Percentiles rank a stretch among this genome's conserved stretches.
phyloP scores from a whole-genome alignment of 2,888 invertebrate genomes.

The Herminia tarsipennalis region DNA sequence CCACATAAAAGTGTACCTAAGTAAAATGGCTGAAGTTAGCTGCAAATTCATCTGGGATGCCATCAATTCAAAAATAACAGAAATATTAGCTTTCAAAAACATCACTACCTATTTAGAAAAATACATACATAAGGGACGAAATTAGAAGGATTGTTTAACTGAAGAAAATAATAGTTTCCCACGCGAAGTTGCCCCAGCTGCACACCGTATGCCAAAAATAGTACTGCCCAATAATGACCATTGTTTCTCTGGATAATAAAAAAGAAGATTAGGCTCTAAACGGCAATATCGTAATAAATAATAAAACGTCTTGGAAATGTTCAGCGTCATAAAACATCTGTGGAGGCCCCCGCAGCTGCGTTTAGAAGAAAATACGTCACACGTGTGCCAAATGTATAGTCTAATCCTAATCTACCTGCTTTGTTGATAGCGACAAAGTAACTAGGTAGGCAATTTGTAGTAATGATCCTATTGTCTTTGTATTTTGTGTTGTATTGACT shows the following conservation, averaged over 20 bases:
- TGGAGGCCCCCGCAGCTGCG: slow-evolving; percentile 79
- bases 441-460: too few relatives aligned
- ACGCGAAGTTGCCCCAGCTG: slow-evolving; percentile 73
- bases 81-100: not conserved
- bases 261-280: slow-evolving; percentile 82
- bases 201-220: slow-evolving; percentile 78
- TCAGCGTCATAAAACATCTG: slow-evolving; percentile 84
- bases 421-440: slow-evolving; percentile 60
- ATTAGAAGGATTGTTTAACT: slow-evolving; percentile 35
- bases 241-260: slow-evolving; percentile 82
- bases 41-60: too few relatives aligned
- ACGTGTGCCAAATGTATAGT: slow-evolving; percentile 74
- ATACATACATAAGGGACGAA: slow-evolving; percentile 8
- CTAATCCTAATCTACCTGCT: slow-evolving; percentile 58
- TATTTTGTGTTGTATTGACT: slow-evolving; percentile 15
- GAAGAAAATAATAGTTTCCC: slow-evolving; percentile 65
- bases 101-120: slow-evolving; percentile 7
- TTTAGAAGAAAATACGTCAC: slow-evolving; percentile 80
- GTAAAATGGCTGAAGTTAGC: too few relatives aligned
- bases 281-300: slow-evolving; percentile 83
- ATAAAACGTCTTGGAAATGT: slow-evolving; percentile 82
- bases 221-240: slow-evolving; percentile 73
- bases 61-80: not conserved
- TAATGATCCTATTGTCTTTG: slow-evolving; percentile 50
- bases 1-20: too few relatives aligned